Percentiles rank a stretch among this genome's conserved stretches.
Evolutionary conservation across 2,797 vertebrate species (phyloP).

Genomic region (Crenuchus spilurus): DNA sequence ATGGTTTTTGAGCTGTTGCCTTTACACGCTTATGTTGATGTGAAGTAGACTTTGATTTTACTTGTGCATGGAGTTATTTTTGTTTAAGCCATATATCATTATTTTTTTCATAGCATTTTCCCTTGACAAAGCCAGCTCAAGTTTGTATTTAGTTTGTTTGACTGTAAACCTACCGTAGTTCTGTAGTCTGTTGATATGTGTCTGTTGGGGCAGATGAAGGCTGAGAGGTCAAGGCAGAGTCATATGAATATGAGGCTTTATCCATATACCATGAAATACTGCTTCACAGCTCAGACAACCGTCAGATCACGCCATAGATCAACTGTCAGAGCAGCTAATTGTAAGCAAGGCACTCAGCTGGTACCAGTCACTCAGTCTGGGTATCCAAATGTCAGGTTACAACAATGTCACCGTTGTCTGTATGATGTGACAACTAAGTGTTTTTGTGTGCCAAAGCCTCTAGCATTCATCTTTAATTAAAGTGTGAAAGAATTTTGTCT

Average conservation of each 20-base stretch:
- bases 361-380: neutral
- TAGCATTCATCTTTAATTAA: neutral
- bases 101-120: too few relatives aligned
- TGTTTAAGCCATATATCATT: too few relatives aligned
- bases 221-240: slow-evolving; percentile 7
- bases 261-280: neutral
- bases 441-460: too few relatives aligned
- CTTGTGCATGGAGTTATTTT: too few relatives aligned
- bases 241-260: neutral
- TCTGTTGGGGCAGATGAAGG: neutral
- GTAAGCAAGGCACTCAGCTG: neutral
- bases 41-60: too few relatives aligned
- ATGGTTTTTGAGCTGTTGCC: neutral
- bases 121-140: too few relatives aligned
- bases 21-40: too few relatives aligned
- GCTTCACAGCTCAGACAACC: neutral
- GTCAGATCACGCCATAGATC: neutral
- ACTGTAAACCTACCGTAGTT: too few relatives aligned
- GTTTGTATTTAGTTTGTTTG: too few relatives aligned
- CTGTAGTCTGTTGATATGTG: too few relatives aligned
- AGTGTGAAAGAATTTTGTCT: neutral
- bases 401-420: neutral
- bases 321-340: neutral
- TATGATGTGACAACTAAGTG: too few relatives aligned
- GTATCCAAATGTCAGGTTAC: neutral